Conservation (phyloP, 1,140 invertebrate species). For the Drepana arcuata region DNA sequence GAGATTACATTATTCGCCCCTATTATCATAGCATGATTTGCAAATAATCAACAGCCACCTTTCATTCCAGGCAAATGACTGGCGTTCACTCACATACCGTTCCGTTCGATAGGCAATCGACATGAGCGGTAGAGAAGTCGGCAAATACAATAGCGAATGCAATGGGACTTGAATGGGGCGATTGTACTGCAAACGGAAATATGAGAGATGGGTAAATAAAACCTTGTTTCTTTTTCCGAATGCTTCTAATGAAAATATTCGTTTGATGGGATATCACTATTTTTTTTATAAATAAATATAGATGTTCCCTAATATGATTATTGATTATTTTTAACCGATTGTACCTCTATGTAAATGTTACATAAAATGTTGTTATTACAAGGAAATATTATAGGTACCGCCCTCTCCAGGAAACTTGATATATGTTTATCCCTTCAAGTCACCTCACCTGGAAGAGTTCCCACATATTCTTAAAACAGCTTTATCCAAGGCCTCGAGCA, state of each 20-base stretch:
- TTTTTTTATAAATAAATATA: slow-evolving; percentile 4
- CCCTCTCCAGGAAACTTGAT: too few relatives aligned
- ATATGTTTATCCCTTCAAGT: slow-evolving; percentile 17
- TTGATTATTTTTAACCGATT: too few relatives aligned
- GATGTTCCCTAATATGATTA: too few relatives aligned
- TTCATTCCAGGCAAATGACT: slow-evolving; percentile 34
- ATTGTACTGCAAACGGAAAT: slow-evolving; percentile 34
- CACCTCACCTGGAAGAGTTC: slow-evolving; percentile 51
- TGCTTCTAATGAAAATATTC: not conserved
- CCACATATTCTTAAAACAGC: slow-evolving; percentile 57
- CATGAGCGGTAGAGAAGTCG: slow-evolving; percentile 50
- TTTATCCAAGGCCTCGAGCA: slow-evolving; percentile 37
- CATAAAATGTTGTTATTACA: too few relatives aligned
- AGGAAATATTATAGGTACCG: too few relatives aligned
- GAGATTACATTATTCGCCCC: slow-evolving; percentile 4
- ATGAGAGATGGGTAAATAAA: slow-evolving; percentile 48
- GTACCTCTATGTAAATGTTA: too few relatives aligned
- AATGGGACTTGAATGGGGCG: slow-evolving; percentile 36
- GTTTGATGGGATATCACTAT: not conserved
- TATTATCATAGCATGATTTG: slow-evolving; percentile 18
- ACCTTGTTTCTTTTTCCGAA: slow-evolving; percentile 21
- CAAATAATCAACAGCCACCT: slow-evolving; percentile 23
- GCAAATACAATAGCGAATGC: slow-evolving; percentile 56
- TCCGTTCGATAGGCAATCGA: slow-evolving; percentile 55
- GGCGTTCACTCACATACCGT: slow-evolving; percentile 24